A percentile compares a stretch with the other conserved stretches of the same genome.
Evolutionary conservation across 2,888 invertebrate species (phyloP).

Genomic region (Actias luna): DNA sequence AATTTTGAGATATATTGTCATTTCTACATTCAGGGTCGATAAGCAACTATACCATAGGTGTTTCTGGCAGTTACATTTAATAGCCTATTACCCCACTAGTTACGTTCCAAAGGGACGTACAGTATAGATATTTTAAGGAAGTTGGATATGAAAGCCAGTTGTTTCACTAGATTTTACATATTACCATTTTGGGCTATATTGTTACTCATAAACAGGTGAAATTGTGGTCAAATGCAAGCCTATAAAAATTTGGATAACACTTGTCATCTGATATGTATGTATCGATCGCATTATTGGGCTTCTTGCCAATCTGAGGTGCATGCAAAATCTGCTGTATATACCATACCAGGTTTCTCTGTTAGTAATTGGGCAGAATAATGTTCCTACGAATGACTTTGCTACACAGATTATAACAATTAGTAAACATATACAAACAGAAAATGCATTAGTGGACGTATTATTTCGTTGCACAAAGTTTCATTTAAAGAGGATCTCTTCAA

Average conservation of each 20-base stretch:
- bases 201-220: too few species aligned
- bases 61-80: too few species aligned
- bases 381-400: background rate
- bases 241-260: background rate
- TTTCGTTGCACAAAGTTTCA: constrained; percentile 28
- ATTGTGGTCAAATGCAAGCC: background rate
- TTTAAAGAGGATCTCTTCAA: constrained; percentile 24
- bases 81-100: too few species aligned
- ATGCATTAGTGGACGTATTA: constrained; percentile 15
- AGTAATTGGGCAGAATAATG: background rate
- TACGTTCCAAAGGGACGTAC: too few species aligned
- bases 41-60: too few species aligned
- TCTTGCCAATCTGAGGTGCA: background rate
- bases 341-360: background rate
- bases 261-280: background rate
- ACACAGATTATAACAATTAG: constrained; percentile 4
- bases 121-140: too few species aligned
- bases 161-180: too few species aligned
- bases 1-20: too few species aligned
- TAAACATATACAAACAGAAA: background rate
- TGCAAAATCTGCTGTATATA: background rate
- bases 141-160: too few species aligned
- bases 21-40: too few species aligned
- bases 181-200: too few species aligned
- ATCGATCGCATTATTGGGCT: background rate